Evolutionary conservation across 1,140 invertebrate species (phyloP), one percentile per base, ranked within the genome.

Genomic region (Hypsibius dujardini): DNA sequence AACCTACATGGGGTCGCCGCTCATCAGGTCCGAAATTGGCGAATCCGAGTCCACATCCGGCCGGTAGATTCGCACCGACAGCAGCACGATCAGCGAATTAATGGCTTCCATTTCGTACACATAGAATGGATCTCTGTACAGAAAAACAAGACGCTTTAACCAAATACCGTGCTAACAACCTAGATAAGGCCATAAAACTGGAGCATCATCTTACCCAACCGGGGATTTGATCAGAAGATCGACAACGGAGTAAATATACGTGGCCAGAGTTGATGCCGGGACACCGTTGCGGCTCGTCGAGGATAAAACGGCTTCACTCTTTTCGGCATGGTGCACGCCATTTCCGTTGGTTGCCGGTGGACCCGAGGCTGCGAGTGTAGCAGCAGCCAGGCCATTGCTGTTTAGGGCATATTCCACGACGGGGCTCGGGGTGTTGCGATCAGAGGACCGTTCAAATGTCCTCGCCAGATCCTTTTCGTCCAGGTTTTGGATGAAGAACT

Each of bases 31-130:
- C 74, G 85, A 88, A 72, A 88, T 82, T 15, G 81, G 75, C 45
- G 86, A 86, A 73, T 87, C 86, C 70, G 81, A 81, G 71, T 85
- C 84, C 73, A 82, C 83, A 77, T 85, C 85, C 7, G 86, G 85
- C 75, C 81, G 83, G 75, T 90, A 94, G 80, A 95, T 84, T 80
- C 93, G 90, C 62, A 91, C 86, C 0, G 91, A 93, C 73, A 95
- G 83, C 40, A 95, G 78, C 0, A 92, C 86, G 1, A 95, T 81
- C 42, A 95, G 78, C 47, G 86, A 87, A 78, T 93, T 94, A 59
- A 94, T 84, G 47, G 89, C 87, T 79, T 96, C 92, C 73, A 90
- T 78, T 75, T 92, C 62, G 73, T 56, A 73, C 42, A 60, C 59
- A 70, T 73, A 73, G 3, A 69, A 62, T 15, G 70, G 70, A 14